Percentiles rank a stretch among this genome's conserved stretches.
Conservation (phyloP, 2,113 vertebrate genomes). For the Macrotus californicus region DNA sequence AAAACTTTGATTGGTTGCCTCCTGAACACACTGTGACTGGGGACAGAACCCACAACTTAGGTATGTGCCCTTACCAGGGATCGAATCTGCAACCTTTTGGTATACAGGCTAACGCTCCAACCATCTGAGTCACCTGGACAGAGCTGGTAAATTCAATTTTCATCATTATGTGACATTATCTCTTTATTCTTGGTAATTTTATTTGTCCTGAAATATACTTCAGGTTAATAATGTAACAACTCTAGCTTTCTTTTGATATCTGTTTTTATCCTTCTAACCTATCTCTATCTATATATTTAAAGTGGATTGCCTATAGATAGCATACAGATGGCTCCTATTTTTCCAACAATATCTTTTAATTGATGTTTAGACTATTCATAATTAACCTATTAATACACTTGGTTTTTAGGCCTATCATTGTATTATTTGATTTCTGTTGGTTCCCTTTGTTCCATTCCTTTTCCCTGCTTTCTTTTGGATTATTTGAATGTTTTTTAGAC, state of each 20-base stretch:
- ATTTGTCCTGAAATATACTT: not conserved
- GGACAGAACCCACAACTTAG: not conserved
- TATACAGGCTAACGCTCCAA: not conserved
- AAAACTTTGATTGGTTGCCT: not conserved
- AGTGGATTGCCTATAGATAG: not conserved
- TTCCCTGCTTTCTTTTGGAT: not conserved
- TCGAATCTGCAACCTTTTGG: not conserved
- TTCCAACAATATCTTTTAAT: not conserved
- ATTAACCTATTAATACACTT: not conserved
- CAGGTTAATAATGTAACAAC: not conserved
- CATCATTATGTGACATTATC: too few species aligned
- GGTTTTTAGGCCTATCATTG: not conserved
- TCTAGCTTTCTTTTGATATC: not conserved
- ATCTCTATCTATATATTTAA: not conserved
- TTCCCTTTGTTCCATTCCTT: not conserved
- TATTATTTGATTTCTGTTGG: not conserved
- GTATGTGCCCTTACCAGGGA: not conserved
- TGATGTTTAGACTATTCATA: not conserved
- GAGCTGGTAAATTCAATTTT: not conserved
- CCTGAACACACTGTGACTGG: not conserved
- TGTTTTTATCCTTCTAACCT: not conserved
- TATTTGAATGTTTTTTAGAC: not conserved
- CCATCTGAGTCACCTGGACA: not conserved
- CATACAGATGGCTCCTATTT: not conserved
- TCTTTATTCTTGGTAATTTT: not conserved